phyloP scores from a whole-genome alignment of 2,113 vertebrate genomes.

The Rhombomys opimus region DNA sequence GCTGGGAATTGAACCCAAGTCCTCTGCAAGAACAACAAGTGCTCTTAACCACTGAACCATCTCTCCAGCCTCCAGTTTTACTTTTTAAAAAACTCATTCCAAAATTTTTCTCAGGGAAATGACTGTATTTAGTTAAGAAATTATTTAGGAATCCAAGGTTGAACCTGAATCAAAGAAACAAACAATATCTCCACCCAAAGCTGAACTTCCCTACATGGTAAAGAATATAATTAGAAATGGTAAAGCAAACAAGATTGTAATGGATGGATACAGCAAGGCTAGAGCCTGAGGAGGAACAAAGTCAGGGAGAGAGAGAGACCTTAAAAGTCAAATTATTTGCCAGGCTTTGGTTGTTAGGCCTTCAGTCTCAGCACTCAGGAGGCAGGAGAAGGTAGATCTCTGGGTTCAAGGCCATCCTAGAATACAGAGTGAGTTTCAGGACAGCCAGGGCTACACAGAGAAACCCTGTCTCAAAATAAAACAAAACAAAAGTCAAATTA shows the following conservation, averaged over 20 bases:
- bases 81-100: not conserved
- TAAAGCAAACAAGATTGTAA: not conserved
- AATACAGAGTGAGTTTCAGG: not conserved
- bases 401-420: not conserved
- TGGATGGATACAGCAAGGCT: not conserved
- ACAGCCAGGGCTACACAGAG: not conserved
- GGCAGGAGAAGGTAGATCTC: not conserved
- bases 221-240: not conserved
- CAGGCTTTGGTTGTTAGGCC: not conserved
- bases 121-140: not conserved
- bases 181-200: not conserved
- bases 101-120: not conserved
- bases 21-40: not conserved
- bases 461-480: not conserved
- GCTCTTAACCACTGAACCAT: not conserved
- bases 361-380: not conserved
- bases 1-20: not conserved
- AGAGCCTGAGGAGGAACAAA: not conserved
- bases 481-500: not conserved
- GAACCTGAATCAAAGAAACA: not conserved
- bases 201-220: not conserved
- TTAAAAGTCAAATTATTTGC: not conserved
- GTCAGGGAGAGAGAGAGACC: too few species aligned
- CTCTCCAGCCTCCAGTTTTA: not conserved
- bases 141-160: not conserved